These are phyloP conservation scores for Rhodophaea formosa DNA, from an alignment of 2,888 invertebrate species.

Conservation along the genomic window DNA sequence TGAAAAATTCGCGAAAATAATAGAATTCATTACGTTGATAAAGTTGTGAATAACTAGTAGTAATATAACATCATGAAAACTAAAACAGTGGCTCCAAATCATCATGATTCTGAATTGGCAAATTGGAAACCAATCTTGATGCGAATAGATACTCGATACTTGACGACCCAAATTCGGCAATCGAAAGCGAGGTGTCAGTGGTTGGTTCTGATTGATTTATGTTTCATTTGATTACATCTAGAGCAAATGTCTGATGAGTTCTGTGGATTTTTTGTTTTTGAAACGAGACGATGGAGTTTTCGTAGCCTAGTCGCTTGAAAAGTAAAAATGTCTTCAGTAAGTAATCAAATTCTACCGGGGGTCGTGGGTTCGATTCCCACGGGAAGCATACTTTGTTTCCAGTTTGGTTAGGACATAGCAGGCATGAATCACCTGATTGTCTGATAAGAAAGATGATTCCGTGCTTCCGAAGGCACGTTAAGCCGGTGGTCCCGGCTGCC, in stretches of 20 bases:
- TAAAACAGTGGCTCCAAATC: neutral
- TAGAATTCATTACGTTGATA: too few relatives aligned
- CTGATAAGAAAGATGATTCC: too few relatives aligned
- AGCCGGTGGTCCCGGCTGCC: too few relatives aligned
- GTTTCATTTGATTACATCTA: constrained; percentile 2
- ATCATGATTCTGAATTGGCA: neutral
- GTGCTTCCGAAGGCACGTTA: too few relatives aligned
- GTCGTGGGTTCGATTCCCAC: too few relatives aligned
- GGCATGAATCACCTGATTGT: too few relatives aligned
- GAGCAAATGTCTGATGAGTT: neutral
- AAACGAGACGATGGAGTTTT: neutral
- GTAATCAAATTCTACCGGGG: too few relatives aligned
- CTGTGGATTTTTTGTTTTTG: neutral
- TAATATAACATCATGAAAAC: too few relatives aligned
- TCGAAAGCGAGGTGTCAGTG: constrained; percentile 8
- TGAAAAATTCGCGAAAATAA: too few relatives aligned
- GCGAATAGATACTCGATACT: neutral
- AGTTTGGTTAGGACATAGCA: too few relatives aligned
- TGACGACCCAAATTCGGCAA: neutral
- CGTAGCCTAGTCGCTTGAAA: neutral
- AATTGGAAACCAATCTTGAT: neutral
- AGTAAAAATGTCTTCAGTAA: neutral
- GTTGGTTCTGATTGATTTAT: constrained; percentile 12
- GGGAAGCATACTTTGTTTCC: too few relatives aligned
- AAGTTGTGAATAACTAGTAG: too few relatives aligned